Percentiles rank a stretch among this genome's conserved stretches.
These are phyloP conservation scores for Leptinotarsa haldemani DNA, from an alignment of 2,888 invertebrate genomes.

Conservation along the genomic window DNA sequence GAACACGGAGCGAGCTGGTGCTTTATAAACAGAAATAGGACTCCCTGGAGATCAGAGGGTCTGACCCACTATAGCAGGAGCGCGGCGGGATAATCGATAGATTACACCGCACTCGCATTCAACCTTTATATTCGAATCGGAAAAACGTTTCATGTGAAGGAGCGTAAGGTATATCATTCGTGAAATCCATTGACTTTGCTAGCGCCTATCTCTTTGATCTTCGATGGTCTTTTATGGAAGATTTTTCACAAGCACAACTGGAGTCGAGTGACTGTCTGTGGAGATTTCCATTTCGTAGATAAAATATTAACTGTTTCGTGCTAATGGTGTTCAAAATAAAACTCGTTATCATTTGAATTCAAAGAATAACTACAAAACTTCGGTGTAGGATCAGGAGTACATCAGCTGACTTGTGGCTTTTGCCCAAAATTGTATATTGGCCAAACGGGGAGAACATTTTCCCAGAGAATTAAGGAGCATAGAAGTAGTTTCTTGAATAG, in stretches of 20 bases:
- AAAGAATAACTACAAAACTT: no score
- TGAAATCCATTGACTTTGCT: slow-evolving; percentile 4
- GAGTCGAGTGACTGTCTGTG: background rate
- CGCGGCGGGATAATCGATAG: slow-evolving; percentile 58
- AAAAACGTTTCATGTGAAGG: slow-evolving; percentile 1
- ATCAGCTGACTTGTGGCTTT: no score
- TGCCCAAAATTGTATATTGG: no score
- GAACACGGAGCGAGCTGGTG: slow-evolving; percentile 51
- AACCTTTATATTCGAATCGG: slow-evolving; percentile 9
- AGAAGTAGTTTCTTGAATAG: no score
- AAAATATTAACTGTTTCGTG: background rate
- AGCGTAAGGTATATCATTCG: slow-evolving; percentile 12
- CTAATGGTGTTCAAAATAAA: background rate
- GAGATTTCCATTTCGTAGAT: background rate
- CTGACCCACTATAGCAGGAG: slow-evolving; percentile 53
- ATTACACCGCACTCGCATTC: slow-evolving; percentile 46
- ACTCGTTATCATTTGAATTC: no score
- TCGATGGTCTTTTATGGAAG: slow-evolving; percentile 1
- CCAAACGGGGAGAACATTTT: no score
- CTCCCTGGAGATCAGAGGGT: slow-evolving; percentile 59
- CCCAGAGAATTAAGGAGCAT: no score
- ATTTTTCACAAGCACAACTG: background rate
- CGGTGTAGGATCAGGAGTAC: no score
- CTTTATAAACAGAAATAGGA: slow-evolving; percentile 60
- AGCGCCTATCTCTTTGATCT: slow-evolving; percentile 8